Evolutionary conservation across 2,797 vertebrate genomes (phyloP), one percentile per base, ranked within the genome.

Genomic region (Argyrosomus regius): DNA sequence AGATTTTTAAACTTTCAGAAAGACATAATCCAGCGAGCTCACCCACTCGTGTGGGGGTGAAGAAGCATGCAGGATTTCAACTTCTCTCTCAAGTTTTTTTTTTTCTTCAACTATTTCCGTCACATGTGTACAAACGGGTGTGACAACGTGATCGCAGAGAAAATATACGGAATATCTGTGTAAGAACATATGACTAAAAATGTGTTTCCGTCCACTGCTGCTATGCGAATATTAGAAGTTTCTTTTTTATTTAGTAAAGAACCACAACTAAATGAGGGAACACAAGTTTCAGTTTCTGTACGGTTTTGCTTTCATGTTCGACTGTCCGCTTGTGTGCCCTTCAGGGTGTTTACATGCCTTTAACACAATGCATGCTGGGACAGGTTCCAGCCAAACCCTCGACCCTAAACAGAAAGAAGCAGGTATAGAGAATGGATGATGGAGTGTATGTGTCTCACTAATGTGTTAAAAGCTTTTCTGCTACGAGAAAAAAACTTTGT

Each of bases 291-390:
- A 5, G 26, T 22, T 56, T 26, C 17, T 13, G 57, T 12, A 11
- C 3, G 20, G 4, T 39, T 75, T 16, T 24, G 35, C 24, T 54
- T 54, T 49, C 12, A 18, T 31, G 63, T 31, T 20, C 0, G 1
- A 22, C 57, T 20, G 6, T 20, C 22, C 5, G 1, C 39, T 10
- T 26, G 1, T 16, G 16, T 17, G 18, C 43, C 31, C 11, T 54
- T n/a, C 35, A 14, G 17, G 22, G n/a, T 3, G 16, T 58, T 26
- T 20, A 20, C 9, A 6, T 41, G 58, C 46, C 17, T 39, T 68
- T 45, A 10, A n/a, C 53, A 2, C 31, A 61, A 6, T 62, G 56
- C 57, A 63, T 41, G 56, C 46, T 28, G 58, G 54, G 35, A 82
- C 14, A 76, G 18, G 60, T 53, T 80, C 6, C 3, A 48, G 8